Percentiles rank a stretch among this genome's conserved stretches.
phyloP scores from a whole-genome alignment of 2,888 invertebrate genomes.

The Melitaea athalia region DNA sequence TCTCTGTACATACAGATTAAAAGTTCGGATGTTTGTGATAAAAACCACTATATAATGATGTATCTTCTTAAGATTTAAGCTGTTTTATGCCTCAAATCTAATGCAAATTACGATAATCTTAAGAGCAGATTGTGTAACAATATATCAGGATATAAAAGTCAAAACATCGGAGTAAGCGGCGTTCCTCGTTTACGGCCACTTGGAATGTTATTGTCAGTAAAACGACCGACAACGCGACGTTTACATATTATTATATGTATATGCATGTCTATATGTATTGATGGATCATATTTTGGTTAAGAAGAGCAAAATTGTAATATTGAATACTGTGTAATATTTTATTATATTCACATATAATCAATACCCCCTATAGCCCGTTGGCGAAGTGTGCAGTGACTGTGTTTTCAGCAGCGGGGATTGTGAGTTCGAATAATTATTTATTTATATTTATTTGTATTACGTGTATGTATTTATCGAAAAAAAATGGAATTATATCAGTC shows the following conservation, averaged over 20 bases:
- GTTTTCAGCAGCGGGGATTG: too few species aligned
- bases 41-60: too few species aligned
- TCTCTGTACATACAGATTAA: too few species aligned
- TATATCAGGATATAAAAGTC: slow-evolving; percentile 43
- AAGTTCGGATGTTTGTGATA: too few species aligned
- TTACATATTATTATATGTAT: slow-evolving; percentile 30
- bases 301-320: background rate
- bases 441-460: too few species aligned
- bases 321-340: too few species aligned
- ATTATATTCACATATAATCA: too few species aligned
- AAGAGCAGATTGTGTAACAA: slow-evolving; percentile 18
- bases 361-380: too few species aligned
- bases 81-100: background rate
- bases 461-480: too few species aligned
- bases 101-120: slow-evolving; percentile 7
- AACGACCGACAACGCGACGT: slow-evolving; percentile 46
- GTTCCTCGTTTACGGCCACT: slow-evolving; percentile 54
- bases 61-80: background rate
- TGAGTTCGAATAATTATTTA: too few species aligned
- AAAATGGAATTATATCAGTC: too few species aligned
- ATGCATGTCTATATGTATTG: slow-evolving; percentile 7
- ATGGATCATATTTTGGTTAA: background rate
- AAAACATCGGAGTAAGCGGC: slow-evolving; percentile 44
- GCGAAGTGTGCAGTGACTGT: too few species aligned
- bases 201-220: slow-evolving; percentile 68